Evolutionary conservation across 1,140 invertebrate genomes (phyloP).

Genomic region (Scaptomyza montana): DNA sequence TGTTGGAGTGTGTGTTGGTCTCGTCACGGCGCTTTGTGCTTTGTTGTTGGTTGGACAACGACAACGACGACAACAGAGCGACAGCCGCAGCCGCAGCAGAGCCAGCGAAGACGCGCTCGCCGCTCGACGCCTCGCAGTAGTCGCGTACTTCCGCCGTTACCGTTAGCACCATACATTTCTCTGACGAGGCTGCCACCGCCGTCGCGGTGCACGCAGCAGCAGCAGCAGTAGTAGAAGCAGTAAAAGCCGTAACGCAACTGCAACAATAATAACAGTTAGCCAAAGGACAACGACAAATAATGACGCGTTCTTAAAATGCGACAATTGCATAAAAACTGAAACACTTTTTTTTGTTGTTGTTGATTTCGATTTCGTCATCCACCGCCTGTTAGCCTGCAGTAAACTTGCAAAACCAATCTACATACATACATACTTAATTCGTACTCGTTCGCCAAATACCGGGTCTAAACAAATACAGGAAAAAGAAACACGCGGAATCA

Average conservation of each 20-base stretch:
- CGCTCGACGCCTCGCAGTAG: slow-evolving; percentile 71
- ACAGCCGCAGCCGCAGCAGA: slow-evolving; percentile 65
- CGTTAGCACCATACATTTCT: slow-evolving; percentile 74
- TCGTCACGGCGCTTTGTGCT: slow-evolving; percentile 57
- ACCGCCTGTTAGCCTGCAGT: too few relatives aligned
- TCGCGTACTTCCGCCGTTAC: slow-evolving; percentile 81
- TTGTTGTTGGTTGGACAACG: slow-evolving; percentile 61
- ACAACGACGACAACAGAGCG: slow-evolving; percentile 45
- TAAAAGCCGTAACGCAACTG: slow-evolving; percentile 15
- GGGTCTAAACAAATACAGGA: slow-evolving; percentile 2
- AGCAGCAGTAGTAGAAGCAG: slow-evolving; percentile 17
- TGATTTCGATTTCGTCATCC: too few relatives aligned
- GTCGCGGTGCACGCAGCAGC: slow-evolving; percentile 53
- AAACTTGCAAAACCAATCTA: too few relatives aligned
- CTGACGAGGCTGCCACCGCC: slow-evolving; percentile 45
- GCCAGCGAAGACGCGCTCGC: slow-evolving; percentile 72
- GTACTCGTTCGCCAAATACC: background rate
- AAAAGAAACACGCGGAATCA: background rate
- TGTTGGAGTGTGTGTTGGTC: slow-evolving; percentile 36
- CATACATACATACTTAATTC: too few relatives aligned
- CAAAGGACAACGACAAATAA: slow-evolving; percentile 40
- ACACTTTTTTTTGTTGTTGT: slow-evolving; percentile 3
- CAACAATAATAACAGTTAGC: slow-evolving; percentile 47
- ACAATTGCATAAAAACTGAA: background rate
- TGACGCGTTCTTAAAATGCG: slow-evolving; percentile 7